Percentiles rank a stretch among this genome's conserved stretches.
These are phyloP conservation scores for Cromileptes altivelis DNA, from an alignment of 2,113 vertebrate species.

Conservation along the genomic window DNA sequence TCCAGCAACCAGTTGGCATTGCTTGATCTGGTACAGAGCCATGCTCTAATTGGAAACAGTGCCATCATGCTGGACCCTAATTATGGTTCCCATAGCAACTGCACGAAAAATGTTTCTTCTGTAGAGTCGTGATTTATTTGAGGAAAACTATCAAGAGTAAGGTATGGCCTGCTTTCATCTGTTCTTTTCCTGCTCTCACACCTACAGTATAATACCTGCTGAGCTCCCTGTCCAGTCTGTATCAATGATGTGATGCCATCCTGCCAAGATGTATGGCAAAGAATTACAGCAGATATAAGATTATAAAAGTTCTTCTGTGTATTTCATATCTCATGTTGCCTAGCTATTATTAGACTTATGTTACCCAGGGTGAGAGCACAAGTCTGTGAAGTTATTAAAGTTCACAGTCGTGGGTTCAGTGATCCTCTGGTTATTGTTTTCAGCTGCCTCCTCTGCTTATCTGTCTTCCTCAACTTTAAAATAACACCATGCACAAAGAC, in stretches of 20 bases:
- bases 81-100: constrained; percentile 68
- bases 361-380: constrained; percentile 35
- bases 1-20: constrained; percentile 54
- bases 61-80: constrained; percentile 57
- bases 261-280: background rate
- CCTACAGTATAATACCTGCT: background rate
- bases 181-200: background rate
- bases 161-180: constrained; percentile 17
- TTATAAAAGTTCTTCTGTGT: constrained; percentile 18
- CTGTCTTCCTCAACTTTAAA: constrained; percentile 51
- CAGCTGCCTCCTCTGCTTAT: constrained; percentile 59
- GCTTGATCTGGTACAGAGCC: constrained; percentile 46
- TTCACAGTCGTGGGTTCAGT: constrained; percentile 65
- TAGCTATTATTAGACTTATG: constrained; percentile 58
- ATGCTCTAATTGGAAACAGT: constrained; percentile 64
- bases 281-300: background rate
- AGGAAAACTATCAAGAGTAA: constrained; percentile 19
- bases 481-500: constrained; percentile 21
- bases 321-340: constrained; percentile 31
- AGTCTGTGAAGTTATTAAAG: constrained; percentile 66
- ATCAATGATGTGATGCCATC: constrained; percentile 17
- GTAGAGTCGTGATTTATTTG: constrained; percentile 25
- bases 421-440: constrained; percentile 63
- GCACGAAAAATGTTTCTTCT: constrained; percentile 36
- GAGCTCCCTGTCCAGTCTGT: background rate